Percentiles rank a stretch among this genome's conserved stretches.
These are phyloP conservation scores for Trichogramma dendrolimi DNA, from an alignment of 2,888 invertebrate genomes.

Conservation along the genomic window DNA sequence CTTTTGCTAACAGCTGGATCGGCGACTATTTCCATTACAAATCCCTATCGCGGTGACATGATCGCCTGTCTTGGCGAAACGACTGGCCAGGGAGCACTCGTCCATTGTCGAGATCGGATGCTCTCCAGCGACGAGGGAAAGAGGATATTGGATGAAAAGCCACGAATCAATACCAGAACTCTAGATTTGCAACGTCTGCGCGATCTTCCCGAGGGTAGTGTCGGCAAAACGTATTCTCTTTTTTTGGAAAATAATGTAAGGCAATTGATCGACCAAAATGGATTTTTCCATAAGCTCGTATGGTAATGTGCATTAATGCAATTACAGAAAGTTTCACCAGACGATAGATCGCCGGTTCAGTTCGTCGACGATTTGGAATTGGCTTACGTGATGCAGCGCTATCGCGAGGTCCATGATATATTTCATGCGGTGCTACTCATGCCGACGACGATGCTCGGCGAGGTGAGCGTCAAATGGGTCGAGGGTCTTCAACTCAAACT, in stretches of 20 bases:
- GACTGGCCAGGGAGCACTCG: constrained; percentile 69
- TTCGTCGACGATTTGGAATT: constrained; percentile 86
- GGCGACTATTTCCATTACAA: constrained; percentile 73
- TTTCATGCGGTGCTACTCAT: constrained; percentile 86
- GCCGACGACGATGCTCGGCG: constrained; percentile 88
- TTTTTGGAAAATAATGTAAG: constrained; percentile 76
- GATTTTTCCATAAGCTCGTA: constrained; percentile 11
- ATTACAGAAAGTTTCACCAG: constrained; percentile 79
- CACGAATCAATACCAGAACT: constrained; percentile 80
- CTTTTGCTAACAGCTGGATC: constrained; percentile 77
- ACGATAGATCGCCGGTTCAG: constrained; percentile 82
- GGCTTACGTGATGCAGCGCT: constrained; percentile 95
- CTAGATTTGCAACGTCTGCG: constrained; percentile 71
- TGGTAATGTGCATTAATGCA: background rate
- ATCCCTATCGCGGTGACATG: constrained; percentile 86
- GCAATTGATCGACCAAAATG: background rate
- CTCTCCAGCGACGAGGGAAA: constrained; percentile 70
- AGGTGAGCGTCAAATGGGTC: constrained; percentile 96
- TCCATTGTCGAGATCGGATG: constrained; percentile 73
- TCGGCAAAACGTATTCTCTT: constrained; percentile 81
- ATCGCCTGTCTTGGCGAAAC: constrained; percentile 93
- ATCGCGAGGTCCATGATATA: constrained; percentile 95
- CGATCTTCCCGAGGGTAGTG: constrained; percentile 70
- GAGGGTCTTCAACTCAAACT: constrained; percentile 92
- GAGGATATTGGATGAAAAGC: constrained; percentile 71